Evolutionary conservation across 2,797 vertebrate species (phyloP).

Genomic region (Sebastes aleutianus): DNA sequence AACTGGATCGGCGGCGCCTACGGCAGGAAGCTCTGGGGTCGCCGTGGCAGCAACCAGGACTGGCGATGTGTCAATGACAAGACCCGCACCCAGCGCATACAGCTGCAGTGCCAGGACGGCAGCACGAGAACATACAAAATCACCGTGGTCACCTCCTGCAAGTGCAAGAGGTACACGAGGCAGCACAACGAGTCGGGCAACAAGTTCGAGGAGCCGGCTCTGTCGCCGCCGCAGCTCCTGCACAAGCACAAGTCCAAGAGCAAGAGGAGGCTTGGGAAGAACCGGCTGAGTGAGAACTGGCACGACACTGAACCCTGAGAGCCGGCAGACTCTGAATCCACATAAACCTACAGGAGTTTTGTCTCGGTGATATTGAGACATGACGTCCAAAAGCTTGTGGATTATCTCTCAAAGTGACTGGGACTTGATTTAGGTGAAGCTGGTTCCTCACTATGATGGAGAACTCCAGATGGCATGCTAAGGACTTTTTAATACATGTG

Average conservation of each 20-base stretch:
- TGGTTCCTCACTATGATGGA: slow-evolving; percentile 41
- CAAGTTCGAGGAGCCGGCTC: slow-evolving; percentile 86
- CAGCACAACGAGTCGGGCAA: slow-evolving; percentile 95
- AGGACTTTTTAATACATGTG: slow-evolving; percentile 34
- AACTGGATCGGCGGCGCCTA: slow-evolving; percentile 95
- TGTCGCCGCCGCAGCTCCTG: slow-evolving; percentile 82
- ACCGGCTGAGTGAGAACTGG: slow-evolving; percentile 84
- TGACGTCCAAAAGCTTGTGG: slow-evolving; percentile 38
- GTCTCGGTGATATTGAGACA: slow-evolving; percentile 30
- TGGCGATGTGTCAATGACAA: slow-evolving; percentile 97
- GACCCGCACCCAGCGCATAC: slow-evolving; percentile 93
- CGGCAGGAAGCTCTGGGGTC: slow-evolving; percentile 90
- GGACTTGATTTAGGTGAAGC: slow-evolving; percentile 54
- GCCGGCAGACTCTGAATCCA: slow-evolving; percentile 13
- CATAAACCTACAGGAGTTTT: slow-evolving; percentile 7
- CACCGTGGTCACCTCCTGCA: slow-evolving; percentile 94
- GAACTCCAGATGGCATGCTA: slow-evolving; percentile 13
- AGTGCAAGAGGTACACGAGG: slow-evolving; percentile 93
- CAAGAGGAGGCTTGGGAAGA: slow-evolving; percentile 87
- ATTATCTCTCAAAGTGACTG: slow-evolving; percentile 61
- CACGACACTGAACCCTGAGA: slow-evolving; percentile 82
- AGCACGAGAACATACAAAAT: slow-evolving; percentile 95
- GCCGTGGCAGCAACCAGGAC: slow-evolving; percentile 86
- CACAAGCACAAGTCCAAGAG: slow-evolving; percentile 86
- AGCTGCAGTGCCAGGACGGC: slow-evolving; percentile 93